Conservation (phyloP, 2,113 vertebrate species). For the Thalassarche chlororhynchos region DNA sequence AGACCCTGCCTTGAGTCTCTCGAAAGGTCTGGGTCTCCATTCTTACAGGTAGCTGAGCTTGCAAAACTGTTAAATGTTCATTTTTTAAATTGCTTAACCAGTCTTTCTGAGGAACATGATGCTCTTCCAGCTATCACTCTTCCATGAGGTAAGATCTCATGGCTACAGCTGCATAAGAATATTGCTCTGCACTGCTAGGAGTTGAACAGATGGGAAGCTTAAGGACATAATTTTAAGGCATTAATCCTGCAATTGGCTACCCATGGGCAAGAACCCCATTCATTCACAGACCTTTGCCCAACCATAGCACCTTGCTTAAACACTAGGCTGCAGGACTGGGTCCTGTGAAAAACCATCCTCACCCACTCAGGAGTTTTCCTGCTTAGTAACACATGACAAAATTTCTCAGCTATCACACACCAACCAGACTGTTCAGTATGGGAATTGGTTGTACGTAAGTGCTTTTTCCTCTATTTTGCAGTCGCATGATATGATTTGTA, state of each 20-base stretch:
- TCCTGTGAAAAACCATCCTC: not conserved
- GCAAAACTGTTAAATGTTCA: not conserved
- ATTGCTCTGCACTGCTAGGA: not conserved
- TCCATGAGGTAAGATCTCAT: not conserved
- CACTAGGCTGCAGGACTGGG: not conserved
- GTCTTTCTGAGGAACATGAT: not conserved
- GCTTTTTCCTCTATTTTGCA: not conserved
- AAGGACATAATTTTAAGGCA: not conserved
- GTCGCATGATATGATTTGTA: not conserved
- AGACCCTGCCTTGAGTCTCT: not conserved
- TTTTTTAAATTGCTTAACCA: not conserved
- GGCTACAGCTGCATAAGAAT: not conserved
- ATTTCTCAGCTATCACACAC: not conserved
- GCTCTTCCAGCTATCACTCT: not conserved
- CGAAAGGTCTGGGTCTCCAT: not conserved
- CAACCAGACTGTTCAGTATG: not conserved
- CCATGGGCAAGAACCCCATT: not conserved
- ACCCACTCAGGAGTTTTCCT: not conserved
- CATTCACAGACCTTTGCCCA: not conserved
- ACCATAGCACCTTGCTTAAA: not conserved
- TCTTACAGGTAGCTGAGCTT: not conserved
- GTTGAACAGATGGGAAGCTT: not conserved
- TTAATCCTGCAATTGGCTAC: not conserved
- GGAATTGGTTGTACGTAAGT: rapidly evolving
- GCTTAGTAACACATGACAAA: not conserved